A percentile compares a stretch with the other conserved stretches of the same genome.
Conservation (phyloP, 92 coral and sea anemone species). For the Actinernus sp. region DNA sequence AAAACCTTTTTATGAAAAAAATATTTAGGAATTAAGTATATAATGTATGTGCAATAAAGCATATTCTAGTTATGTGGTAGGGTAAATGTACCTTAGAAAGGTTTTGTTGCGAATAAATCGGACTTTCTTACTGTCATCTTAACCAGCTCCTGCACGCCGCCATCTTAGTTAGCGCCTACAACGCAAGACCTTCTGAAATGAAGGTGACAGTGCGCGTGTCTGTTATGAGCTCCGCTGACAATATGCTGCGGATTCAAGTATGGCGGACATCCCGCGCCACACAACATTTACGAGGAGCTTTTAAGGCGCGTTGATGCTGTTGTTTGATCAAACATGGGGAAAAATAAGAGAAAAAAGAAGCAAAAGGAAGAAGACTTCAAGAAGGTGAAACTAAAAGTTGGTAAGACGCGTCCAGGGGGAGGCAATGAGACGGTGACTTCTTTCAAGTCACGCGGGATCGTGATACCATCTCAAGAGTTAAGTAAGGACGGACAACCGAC, state of each 20-base stretch:
- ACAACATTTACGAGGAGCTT: too few species aligned
- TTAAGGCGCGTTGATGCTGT: too few species aligned
- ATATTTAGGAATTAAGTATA: too few species aligned
- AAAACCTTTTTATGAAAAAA: too few species aligned
- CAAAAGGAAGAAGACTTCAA: constrained; percentile 91
- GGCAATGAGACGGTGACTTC: constrained; percentile 85
- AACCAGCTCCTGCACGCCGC: constrained; percentile 6
- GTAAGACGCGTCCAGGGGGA: constrained; percentile 84
- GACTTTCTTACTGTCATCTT: background rate
- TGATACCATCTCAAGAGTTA: constrained; percentile 69
- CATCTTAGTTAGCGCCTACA: constrained; percentile 60
- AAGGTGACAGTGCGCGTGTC: constrained; percentile 51
- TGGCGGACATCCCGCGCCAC: too few species aligned
- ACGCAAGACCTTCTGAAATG: constrained; percentile 52
- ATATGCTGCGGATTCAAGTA: constrained; percentile 18
- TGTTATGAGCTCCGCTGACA: too few species aligned
- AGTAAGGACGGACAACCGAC: constrained; percentile 66
- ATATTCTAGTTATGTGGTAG: background rate
- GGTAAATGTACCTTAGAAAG: background rate
- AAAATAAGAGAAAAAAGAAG: constrained; percentile 87
- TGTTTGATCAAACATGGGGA: too few species aligned
- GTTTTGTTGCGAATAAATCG: background rate
- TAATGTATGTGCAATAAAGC: background rate
- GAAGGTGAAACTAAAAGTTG: constrained; percentile 94
- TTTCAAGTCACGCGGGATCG: constrained; percentile 84